Evolutionary conservation across 2,113 vertebrate species (phyloP).

Genomic region (Orthonyx spaldingii): DNA sequence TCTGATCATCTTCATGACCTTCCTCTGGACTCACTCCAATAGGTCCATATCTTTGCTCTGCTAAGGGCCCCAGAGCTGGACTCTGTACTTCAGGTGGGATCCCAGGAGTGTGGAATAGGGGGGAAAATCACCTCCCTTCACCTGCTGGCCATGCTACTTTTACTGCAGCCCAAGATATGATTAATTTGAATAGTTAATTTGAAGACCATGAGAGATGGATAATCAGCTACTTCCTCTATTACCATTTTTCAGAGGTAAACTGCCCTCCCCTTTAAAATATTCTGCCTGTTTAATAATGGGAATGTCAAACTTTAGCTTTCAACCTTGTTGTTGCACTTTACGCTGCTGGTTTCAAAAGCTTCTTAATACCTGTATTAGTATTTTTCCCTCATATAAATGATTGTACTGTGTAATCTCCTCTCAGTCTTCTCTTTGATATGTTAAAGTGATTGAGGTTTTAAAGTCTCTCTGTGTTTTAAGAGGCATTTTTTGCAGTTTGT

Average conservation of each 20-base stretch:
- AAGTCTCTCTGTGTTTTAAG: not conserved
- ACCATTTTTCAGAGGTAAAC: not conserved
- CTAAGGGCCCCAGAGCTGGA: not conserved
- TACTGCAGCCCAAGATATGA: not conserved
- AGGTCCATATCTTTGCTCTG: not conserved
- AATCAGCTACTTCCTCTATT: not conserved
- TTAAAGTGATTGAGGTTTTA: not conserved
- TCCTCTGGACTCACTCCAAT: not conserved
- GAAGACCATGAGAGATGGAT: not conserved
- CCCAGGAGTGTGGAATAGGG: not conserved
- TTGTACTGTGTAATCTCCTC: not conserved
- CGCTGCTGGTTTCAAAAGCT: not conserved
- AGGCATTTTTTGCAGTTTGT: not conserved
- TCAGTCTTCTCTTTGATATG: not conserved
- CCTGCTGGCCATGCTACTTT: not conserved
- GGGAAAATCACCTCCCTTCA: not conserved
- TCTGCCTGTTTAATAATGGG: not conserved
- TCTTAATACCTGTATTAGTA: not conserved
- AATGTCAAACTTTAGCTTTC: not conserved
- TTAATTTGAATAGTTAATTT: not conserved
- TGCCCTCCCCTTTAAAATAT: not conserved
- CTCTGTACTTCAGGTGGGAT: not conserved
- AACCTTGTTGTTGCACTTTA: not conserved
- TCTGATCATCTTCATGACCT: not conserved
- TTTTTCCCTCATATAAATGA: not conserved